Evolutionary conservation across 1,140 invertebrate genomes (phyloP), one percentile per base, ranked within the genome.

Genomic region (Trissolcus basalis): DNA sequence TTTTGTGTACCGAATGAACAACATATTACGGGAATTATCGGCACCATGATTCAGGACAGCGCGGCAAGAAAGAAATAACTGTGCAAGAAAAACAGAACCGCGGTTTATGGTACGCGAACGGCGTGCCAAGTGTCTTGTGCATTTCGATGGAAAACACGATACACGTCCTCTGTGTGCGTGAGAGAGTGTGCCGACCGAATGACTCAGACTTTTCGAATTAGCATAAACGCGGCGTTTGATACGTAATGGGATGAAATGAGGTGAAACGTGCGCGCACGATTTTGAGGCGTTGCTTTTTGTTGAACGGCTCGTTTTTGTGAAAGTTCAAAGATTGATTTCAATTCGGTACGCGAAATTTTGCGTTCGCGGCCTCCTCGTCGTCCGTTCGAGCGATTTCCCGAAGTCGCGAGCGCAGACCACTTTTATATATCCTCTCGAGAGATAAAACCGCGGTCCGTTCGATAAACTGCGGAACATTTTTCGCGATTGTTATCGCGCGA

Each of bases 221-320:
- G 53, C 64, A 64, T 69, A 74, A 67, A 61, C 56, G 61, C 71
- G 56, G 32, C 60, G 45, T 51, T 60, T 73, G 48, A 60, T 67
- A 55, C 63, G 19, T 67, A 74, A 73, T 65, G 60, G 44, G 49
- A 56, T 41, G 63, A 74, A 74, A 74, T 61, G 63, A 74, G 71
- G 71, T 67, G 71, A 74, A 74, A 74, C 71, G 63, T 74, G 71
- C 55, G 16, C 49, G 14, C 19, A 61, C 55, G 54, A 58, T 64
- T 64, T 59, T 54, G 32, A 64, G 59, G 50, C 50, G 58, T 50
- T 63, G 54, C 43, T 61, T n/a, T n/a, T n/a, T n/a, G n/a, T n/a
- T n/a, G n/a, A n/a, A n/a, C n/a, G n/a, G n/a, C 35, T 5, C 48
- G 43, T 48, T 9, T 33, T 12, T 39, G 70, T 61, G 61, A 65